These are phyloP conservation scores for Chauna torquata DNA, from an alignment of 2,113 vertebrate genomes.

Conservation along the genomic window DNA sequence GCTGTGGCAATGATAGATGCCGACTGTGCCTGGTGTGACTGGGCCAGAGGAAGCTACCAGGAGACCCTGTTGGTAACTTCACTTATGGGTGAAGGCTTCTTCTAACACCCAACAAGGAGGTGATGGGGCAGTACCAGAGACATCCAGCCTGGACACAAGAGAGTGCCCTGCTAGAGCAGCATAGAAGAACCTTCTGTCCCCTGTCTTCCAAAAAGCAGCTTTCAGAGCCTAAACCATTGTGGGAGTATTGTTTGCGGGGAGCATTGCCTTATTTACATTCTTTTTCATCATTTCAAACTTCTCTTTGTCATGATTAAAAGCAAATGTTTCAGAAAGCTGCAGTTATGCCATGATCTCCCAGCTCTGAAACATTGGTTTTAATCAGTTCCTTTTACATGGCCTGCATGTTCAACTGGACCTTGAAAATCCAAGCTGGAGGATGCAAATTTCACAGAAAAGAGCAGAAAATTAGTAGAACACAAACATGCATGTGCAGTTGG, in stretches of 20 bases:
- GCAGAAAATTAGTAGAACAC: background rate
- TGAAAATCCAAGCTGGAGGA: background rate
- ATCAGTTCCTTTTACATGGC: background rate
- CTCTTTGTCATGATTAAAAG: background rate
- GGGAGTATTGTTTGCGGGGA: background rate
- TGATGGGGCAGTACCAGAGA: background rate
- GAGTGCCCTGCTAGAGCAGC: background rate
- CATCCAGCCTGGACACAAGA: background rate
- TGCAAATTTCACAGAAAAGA: background rate
- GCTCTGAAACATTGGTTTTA: background rate
- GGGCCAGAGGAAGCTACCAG: background rate
- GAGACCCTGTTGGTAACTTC: background rate
- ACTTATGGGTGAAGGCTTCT: background rate
- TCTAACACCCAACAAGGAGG: background rate
- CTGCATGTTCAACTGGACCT: background rate
- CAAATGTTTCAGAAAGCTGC: background rate
- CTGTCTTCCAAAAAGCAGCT: rapidly evolving
- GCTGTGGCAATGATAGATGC: background rate
- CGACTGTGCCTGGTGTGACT: background rate
- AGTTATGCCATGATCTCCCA: background rate
- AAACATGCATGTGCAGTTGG: background rate
- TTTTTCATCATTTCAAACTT: background rate
- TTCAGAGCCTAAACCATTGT: background rate
- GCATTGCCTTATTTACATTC: background rate
- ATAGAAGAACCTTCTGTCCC: background rate